A percentile compares a stretch with the other conserved stretches of the same genome.
These are phyloP conservation scores for Agelas oroides DNA, from an alignment of 37 sponge, comb jelly and placozoan species.

Conservation along the genomic window DNA sequence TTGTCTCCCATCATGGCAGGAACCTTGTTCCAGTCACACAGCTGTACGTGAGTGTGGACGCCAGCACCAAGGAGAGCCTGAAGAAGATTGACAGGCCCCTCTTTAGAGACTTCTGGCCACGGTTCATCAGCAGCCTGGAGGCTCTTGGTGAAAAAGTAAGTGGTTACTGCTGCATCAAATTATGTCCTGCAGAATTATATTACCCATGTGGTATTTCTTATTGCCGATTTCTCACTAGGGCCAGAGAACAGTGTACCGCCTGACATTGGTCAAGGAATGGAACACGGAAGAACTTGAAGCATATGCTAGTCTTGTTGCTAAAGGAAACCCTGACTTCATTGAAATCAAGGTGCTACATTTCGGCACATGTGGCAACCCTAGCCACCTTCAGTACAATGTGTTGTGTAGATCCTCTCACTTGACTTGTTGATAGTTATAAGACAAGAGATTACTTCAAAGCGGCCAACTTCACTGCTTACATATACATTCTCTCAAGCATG, in stretches of 20 bases:
- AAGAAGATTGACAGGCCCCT: conserved; percentile 96
- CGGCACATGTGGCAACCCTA: not conserved
- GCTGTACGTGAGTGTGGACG: conserved; percentile 97
- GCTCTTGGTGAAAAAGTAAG: conserved; percentile 85
- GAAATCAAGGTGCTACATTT: conserved; percentile 79
- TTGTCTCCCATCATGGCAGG: too few relatives aligned
- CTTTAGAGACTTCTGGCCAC: conserved; percentile 93
- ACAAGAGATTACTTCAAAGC: too few relatives aligned
- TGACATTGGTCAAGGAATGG: conserved; percentile 95
- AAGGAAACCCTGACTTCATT: conserved; percentile 94
- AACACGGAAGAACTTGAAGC: conserved; percentile 92
- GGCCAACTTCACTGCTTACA: too few relatives aligned
- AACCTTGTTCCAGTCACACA: conserved; percentile 90
- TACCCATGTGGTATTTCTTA: too few relatives aligned
- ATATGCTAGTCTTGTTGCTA: conserved; percentile 80
- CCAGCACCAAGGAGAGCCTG: conserved; percentile 90
- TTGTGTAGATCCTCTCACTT: too few relatives aligned
- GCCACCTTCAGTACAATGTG: too few relatives aligned
- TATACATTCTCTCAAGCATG: too few relatives aligned
- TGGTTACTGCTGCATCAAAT: not conserved
- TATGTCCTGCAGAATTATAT: not conserved
- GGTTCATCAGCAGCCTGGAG: conserved; percentile 81
- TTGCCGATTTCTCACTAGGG: conserved; percentile 70
- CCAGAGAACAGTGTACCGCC: conserved; percentile 95
- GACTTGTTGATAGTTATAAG: too few relatives aligned